Evolutionary conservation across 1,140 invertebrate species (phyloP).

Genomic region (Zaprionus kolodkinae): DNA sequence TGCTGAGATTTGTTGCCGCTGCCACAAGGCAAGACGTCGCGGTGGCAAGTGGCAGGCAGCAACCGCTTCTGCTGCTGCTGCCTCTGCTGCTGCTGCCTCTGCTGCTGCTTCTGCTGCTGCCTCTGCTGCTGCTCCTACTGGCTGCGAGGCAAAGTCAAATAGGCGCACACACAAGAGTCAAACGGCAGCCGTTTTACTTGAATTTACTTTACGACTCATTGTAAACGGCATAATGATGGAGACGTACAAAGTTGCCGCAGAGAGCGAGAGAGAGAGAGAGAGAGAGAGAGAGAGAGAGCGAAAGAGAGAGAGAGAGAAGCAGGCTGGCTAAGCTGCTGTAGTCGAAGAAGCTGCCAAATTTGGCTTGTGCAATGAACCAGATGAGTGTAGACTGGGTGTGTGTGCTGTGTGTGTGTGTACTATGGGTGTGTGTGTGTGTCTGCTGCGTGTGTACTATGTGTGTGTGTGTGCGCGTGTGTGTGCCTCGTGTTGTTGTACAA

Average conservation of each 20-base stretch:
- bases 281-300: not conserved
- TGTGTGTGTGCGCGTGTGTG: slow-evolving; percentile 36
- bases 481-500: slow-evolving; percentile 14
- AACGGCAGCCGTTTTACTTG: slow-evolving; percentile 59
- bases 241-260: slow-evolving; percentile 14
- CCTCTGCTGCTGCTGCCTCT: not conserved
- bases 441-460: slow-evolving; percentile 4
- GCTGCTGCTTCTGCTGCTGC: not conserved
- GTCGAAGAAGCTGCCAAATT: slow-evolving; percentile 16
- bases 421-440: slow-evolving; percentile 1
- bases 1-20: slow-evolving; percentile 38
- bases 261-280: not conserved
- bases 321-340: not conserved
- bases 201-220: slow-evolving; percentile 74
- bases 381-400: slow-evolving; percentile 20
- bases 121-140: not conserved
- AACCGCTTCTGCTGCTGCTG: not conserved
- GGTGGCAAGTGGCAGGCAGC: slow-evolving; percentile 1
- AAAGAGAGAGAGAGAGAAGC: not conserved
- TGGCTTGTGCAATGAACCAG: slow-evolving; percentile 29
- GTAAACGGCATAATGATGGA: slow-evolving; percentile 61
- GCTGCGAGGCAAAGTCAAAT: slow-evolving; percentile 42
- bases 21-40: slow-evolving; percentile 1
- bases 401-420: slow-evolving; percentile 7
- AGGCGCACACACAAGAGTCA: slow-evolving; percentile 58